phyloP scores from a whole-genome alignment of 1,140 invertebrate species.

The Listronotus oregonensis region DNA sequence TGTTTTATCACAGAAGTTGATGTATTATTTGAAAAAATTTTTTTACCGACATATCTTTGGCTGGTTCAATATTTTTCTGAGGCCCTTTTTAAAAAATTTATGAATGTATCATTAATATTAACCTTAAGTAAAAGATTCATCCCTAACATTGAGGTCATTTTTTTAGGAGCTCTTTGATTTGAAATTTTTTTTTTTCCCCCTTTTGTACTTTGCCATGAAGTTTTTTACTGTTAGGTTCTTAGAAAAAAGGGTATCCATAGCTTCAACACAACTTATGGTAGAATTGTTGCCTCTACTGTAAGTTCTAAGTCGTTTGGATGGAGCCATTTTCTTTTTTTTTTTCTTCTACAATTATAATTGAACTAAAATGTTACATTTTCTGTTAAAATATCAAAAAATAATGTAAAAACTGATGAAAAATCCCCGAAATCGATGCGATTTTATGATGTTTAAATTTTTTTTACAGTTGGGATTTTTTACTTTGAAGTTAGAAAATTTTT shows the following conservation, averaged over 20 bases:
- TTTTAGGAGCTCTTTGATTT: conserved; percentile 14
- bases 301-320: conserved; percentile 2
- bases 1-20: conserved; percentile 5
- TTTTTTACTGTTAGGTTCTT: conserved; percentile 5
- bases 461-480: no score
- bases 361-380: no score
- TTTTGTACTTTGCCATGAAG: background rate
- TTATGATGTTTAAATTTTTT: no score
- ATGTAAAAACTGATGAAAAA: no score
- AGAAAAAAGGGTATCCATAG: conserved; percentile 13
- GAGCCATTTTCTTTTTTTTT: conserved; percentile 4
- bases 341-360: no score
- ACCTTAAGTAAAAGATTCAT: conserved; percentile 4
- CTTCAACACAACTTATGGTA: conserved; percentile 4
- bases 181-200: conserved; percentile 6
- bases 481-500: no score
- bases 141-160: conserved; percentile 10
- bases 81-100: conserved; percentile 3
- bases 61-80: background rate
- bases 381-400: no score
- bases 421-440: no score
- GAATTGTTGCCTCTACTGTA: conserved; percentile 15
- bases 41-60: background rate
- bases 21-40: background rate
- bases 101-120: conserved; percentile 23